Evolutionary conservation across 2,888 invertebrate genomes (phyloP).

Genomic region (Iphiclides podalirius): DNA sequence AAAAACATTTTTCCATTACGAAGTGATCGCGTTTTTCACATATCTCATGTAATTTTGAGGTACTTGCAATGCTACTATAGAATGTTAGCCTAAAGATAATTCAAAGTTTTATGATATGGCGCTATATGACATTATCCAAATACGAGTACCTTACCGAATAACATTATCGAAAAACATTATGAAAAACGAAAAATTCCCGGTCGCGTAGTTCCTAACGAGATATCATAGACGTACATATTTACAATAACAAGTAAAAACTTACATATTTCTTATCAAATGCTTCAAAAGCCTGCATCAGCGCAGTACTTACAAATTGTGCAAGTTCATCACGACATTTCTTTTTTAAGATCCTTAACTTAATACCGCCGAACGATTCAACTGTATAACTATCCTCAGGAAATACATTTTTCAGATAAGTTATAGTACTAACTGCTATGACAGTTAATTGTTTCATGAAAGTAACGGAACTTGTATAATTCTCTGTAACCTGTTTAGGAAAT

Average conservation of each 20-base stretch:
- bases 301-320: constrained; percentile 57
- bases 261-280: constrained; percentile 71
- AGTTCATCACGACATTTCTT: constrained; percentile 52
- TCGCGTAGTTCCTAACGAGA: too few species aligned
- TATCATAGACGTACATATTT: too few species aligned
- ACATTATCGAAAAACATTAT: too few species aligned
- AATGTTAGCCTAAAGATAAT: too few species aligned
- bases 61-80: too few species aligned
- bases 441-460: constrained; percentile 68
- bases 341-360: constrained; percentile 52
- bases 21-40: too few species aligned
- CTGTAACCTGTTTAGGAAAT: constrained; percentile 53
- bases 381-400: constrained; percentile 55
- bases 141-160: too few species aligned
- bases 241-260: constrained; percentile 39
- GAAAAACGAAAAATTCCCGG: too few species aligned
- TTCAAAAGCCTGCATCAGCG: constrained; percentile 57
- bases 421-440: constrained; percentile 54
- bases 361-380: constrained; percentile 47
- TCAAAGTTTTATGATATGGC: too few species aligned
- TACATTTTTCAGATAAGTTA: constrained; percentile 53
- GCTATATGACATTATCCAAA: too few species aligned
- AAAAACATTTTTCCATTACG: too few species aligned
- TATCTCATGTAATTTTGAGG: too few species aligned
- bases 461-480: constrained; percentile 59